Evolutionary conservation across 2,888 invertebrate species (phyloP).

Genomic region (Amphipoea lucens): DNA sequence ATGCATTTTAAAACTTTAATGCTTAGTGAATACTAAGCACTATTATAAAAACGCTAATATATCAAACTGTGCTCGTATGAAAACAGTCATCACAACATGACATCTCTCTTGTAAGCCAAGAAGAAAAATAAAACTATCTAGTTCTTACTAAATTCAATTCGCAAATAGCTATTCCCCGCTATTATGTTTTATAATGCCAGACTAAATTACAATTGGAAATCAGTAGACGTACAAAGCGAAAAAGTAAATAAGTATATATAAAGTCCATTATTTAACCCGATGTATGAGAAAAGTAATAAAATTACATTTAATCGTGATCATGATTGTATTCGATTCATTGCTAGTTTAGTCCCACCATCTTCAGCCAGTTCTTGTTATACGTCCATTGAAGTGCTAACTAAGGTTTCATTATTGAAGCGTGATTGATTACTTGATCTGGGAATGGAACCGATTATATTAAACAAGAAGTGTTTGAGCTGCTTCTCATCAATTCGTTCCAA

Average conservation of each 20-base stretch:
- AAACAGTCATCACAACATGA: slow-evolving; percentile 2
- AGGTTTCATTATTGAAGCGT: slow-evolving; percentile 22
- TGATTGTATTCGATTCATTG: slow-evolving; percentile 48
- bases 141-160: slow-evolving; percentile 9
- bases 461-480: slow-evolving; percentile 13
- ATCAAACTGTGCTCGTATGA: slow-evolving; percentile 19
- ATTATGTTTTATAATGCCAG: slow-evolving; percentile 24
- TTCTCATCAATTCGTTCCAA: slow-evolving; percentile 27
- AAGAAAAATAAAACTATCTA: neutral
- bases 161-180: slow-evolving; percentile 6
- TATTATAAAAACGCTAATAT: slow-evolving; percentile 13
- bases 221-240: slow-evolving; percentile 34
- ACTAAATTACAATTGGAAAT: slow-evolving; percentile 47
- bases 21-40: slow-evolving; percentile 13
- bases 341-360: slow-evolving; percentile 36
- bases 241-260: slow-evolving; percentile 22
- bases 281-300: slow-evolving; percentile 51
- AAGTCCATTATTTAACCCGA: slow-evolving; percentile 22
- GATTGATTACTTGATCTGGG: slow-evolving; percentile 49
- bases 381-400: slow-evolving; percentile 45
- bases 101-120: slow-evolving; percentile 12
- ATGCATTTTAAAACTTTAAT: slow-evolving; percentile 36
- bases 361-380: slow-evolving; percentile 33
- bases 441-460: slow-evolving; percentile 33
- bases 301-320: slow-evolving; percentile 49